Base-by-base conservation (phyloP, 2,888 invertebrate species). In the Norana najaformis region DNA sequence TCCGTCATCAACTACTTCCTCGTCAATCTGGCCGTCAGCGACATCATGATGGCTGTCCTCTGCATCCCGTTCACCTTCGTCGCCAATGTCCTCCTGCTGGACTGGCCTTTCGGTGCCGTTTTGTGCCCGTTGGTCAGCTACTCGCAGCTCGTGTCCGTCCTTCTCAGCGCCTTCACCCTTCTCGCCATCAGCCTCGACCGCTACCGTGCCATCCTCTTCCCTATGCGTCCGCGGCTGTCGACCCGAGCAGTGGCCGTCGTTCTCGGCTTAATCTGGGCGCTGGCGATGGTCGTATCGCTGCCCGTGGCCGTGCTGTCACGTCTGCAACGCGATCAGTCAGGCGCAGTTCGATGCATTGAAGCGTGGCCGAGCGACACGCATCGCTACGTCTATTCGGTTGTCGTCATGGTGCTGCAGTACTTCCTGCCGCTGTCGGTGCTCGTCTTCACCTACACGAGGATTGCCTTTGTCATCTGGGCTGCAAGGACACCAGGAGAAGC, bases 141-240 rank as follows among this genome's bases (percentile, higher is more conserved):
- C 88, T 41, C 34, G 5, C 97, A 97, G 94, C 95, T 94, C 2
- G 94, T 94, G 36, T 93, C 94, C 0, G 95, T 95, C 30, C 95
- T 95, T 91, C 97, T 98, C 91, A 97, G 97, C 94, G 97, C 98
- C 5, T 98, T 98, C 94, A 98, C 98, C 0, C 95, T 98, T 93
- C 96, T 98, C 47, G 98, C 98, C 82, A 97, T 98, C 94, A 97
- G 98, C 92, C 96, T 97, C 90, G 98, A 98, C 95, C 96, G 98
- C 35, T 98, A 97, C 94, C 96, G 97, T 94, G 97, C 97, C 89
- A 98, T 98, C 91, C 97, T 98, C 96, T 97, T 97, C 95, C 98
- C 98, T 0, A 94, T 98, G 90, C 96, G 98, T 93, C 91, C 89
- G 11, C 83, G 89, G 35, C 88, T 91, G 83, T 90, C 91, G 69